Base-by-base conservation (phyloP, 2,113 vertebrate genomes). In the Oreochromis spilurus region DNA sequence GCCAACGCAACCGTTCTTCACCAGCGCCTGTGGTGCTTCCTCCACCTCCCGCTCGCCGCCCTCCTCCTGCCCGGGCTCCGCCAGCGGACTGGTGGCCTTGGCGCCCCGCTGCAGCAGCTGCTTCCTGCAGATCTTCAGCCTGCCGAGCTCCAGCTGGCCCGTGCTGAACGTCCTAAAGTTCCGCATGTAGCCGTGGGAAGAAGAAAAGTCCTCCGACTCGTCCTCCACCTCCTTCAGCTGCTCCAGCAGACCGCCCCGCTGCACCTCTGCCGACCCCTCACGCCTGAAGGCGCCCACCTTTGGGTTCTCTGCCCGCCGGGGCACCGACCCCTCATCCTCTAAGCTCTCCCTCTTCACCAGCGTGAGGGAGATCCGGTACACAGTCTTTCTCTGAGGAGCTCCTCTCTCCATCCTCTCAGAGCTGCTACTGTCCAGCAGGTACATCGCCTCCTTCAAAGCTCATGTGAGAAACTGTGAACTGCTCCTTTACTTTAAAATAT, bases 331-430 rank as follows among this genome's bases (percentile, higher is more conserved):
- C 24, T 4, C 91, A 1, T 90, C 94, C n/a, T 97, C 94, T 88
- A 96, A 84, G 65, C 89, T 96, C 94, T 99, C 98, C 91, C 97
- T 97, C 92, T 98, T 97, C 91, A 99, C 98, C 93, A 99, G 93
- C 40, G 98, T 99, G 89, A 99, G 97, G 16, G 98, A 99, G 95
- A 99, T 99, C 93, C 97, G 95, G 94, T 99, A 98, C 2, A 99
- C 97, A 0, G 98, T 98, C 60, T 96, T 98, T 89, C 97, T 96
- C 88, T 97, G 97, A 12, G 97, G 96, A 24, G 96, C 93, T 1
- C 97, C 97, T 29, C 97, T 94, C 90, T 97, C 97, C 98, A 97
- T 97, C 84, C 94, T 89, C 70, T 96, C 97, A 2, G 95, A 82
- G 3, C 95, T 96, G 58, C 92, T 93, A 53, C 94, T 95, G 94